These are phyloP conservation scores for Rhea americana DNA, from an alignment of 2,113 vertebrate genomes.

Conservation along the genomic window DNA sequence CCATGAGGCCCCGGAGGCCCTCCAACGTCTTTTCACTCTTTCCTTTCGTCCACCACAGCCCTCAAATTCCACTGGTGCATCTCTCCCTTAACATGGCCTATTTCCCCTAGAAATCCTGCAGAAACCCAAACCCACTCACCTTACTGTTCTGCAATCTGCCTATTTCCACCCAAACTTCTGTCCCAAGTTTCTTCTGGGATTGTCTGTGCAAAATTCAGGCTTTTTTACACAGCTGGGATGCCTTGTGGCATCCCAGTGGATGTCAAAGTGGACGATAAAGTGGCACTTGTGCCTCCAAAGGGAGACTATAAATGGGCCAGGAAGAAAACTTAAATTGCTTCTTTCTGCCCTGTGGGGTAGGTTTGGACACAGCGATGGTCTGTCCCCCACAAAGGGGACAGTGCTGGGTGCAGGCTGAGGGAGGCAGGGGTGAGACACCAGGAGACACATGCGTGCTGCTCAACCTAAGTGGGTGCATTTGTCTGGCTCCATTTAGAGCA, in stretches of 20 bases:
- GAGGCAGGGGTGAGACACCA: background rate
- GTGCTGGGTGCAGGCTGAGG: accelerated
- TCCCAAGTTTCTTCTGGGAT: background rate
- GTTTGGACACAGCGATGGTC: background rate
- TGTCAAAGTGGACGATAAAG: too few relatives aligned
- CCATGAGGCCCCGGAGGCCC: background rate
- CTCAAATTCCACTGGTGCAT: background rate
- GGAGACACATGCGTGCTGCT: background rate
- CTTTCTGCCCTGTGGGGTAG: background rate
- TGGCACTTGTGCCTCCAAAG: background rate
- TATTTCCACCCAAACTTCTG: background rate
- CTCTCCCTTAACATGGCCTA: background rate
- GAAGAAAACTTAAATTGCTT: background rate
- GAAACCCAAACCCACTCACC: background rate
- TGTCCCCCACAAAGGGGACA: background rate
- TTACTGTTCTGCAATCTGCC: background rate
- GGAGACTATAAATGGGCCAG: background rate
- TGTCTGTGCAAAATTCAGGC: background rate
- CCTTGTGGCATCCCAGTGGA: background rate
- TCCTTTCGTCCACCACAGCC: background rate
- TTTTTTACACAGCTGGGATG: background rate
- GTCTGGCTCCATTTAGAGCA: background rate
- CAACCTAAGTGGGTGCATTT: accelerated
- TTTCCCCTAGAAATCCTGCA: background rate
- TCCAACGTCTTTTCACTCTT: background rate